These are phyloP conservation scores for Dicerorhinus sumatrensis DNA, from an alignment of 2,113 vertebrate species.

Conservation along the genomic window DNA sequence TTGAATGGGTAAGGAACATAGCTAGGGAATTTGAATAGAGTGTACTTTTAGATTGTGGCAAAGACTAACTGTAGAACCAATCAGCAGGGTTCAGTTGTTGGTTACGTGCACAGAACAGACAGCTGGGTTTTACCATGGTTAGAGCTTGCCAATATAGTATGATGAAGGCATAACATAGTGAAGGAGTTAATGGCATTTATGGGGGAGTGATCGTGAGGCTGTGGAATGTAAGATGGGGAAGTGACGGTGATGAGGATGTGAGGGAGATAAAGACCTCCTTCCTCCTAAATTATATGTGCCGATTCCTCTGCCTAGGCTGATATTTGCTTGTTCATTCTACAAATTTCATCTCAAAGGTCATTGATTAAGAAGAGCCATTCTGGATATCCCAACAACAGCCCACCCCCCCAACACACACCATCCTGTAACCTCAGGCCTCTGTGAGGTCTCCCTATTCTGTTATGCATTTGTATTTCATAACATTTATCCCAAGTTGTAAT, in stretches of 20 bases:
- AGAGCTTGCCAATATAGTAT: neutral
- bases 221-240: neutral
- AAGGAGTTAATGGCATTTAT: neutral
- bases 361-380: neutral
- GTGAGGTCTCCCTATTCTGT: neutral
- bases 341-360: neutral
- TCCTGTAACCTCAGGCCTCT: neutral
- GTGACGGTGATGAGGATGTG: neutral
- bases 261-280: neutral
- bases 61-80: neutral
- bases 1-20: neutral
- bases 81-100: neutral
- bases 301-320: neutral
- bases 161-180: neutral
- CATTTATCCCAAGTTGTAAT: neutral
- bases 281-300: neutral
- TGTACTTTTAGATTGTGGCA: neutral
- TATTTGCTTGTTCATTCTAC: neutral
- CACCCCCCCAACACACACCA: neutral
- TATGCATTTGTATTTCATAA: neutral
- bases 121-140: neutral
- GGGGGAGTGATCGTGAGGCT: neutral
- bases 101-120: neutral
- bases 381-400: neutral
- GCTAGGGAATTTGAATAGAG: neutral